Base-by-base conservation (phyloP, 2,888 invertebrate species). In the Ophion ventricosus region DNA sequence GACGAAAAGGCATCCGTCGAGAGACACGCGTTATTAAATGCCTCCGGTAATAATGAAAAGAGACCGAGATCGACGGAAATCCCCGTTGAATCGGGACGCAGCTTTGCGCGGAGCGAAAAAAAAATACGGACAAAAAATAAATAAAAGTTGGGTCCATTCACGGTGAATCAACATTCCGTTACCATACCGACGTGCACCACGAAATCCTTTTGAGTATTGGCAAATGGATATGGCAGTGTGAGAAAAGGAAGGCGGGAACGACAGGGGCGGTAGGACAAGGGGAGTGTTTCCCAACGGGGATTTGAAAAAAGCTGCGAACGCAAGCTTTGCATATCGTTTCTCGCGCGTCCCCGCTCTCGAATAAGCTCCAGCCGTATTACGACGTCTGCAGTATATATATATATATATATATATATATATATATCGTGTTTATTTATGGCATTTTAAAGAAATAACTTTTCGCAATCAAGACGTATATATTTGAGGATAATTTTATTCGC, bases 151-250 rank as follows among this genome's bases (percentile, higher is more conserved):
- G 66, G 75, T 43, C 11, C 54, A 63, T 17, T 20, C 64, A 23
- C 20, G 66, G 59, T 54, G 75, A 64, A 59, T 59, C 69, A 69
- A 72, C 64, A 67, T 59, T 57, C n/a, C 64, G 43, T 59, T 74
- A 76, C 77, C 74, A 54, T 69, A 29, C 26, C 67, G 77, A 49
- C 63, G 73, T 23, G 23, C 69, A 69, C 49, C 63, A 69, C 35
- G 70, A 78, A 84, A 84, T 81, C 74, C 80, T 74, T 84, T 81
- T 84, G 77, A 84, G 64, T 69, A 84, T 84, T 64, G 84, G 80
- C 84, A 78, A 84, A 81, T 78, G 80, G 77, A 77, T 64, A 69
- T 63, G 25, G 26, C 40, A 23, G n/a, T 8, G 40, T 29, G 56
- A 63, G 56, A 35, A 49, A 73, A 14, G 61, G 73, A 40, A 61